These are phyloP conservation scores for Anguilla obscura DNA, from an alignment of 2,797 vertebrate genomes.

Conservation along the genomic window DNA sequence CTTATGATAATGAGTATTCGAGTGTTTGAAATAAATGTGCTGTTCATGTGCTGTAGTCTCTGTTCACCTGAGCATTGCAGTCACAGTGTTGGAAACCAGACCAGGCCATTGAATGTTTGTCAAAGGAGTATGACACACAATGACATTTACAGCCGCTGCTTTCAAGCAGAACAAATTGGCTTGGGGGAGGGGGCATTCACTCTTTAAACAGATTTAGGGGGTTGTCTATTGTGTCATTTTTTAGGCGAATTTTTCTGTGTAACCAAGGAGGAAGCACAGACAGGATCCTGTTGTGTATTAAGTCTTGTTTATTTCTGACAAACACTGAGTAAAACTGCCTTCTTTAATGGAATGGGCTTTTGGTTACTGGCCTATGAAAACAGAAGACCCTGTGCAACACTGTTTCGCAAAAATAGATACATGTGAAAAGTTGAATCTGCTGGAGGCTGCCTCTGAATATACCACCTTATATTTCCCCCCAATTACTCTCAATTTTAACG, in stretches of 20 bases:
- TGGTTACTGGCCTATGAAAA: too few relatives aligned
- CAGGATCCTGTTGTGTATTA: background rate
- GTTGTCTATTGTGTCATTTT: background rate
- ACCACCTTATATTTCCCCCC: background rate
- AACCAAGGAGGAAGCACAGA: background rate
- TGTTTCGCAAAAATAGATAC: too few relatives aligned
- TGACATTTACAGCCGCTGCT: background rate
- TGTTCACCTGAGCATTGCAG: background rate
- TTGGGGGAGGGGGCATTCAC: background rate
- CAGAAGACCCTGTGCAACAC: too few relatives aligned
- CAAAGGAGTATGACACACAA: background rate
- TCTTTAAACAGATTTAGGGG: conserved; percentile 1
- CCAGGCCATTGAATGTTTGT: background rate
- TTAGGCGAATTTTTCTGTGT: background rate
- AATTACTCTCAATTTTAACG: background rate
- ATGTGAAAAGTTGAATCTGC: background rate
- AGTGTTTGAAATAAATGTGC: too few relatives aligned
- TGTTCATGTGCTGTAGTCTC: background rate
- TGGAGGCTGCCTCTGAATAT: background rate
- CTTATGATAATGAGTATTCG: too few relatives aligned
- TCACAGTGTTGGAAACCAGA: background rate
- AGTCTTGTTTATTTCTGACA: background rate
- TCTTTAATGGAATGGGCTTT: background rate
- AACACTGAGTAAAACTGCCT: background rate
- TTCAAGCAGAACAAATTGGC: background rate